Evolutionary conservation across 2,888 invertebrate genomes (phyloP).

Genomic region (Zygogramma bicolorata): DNA sequence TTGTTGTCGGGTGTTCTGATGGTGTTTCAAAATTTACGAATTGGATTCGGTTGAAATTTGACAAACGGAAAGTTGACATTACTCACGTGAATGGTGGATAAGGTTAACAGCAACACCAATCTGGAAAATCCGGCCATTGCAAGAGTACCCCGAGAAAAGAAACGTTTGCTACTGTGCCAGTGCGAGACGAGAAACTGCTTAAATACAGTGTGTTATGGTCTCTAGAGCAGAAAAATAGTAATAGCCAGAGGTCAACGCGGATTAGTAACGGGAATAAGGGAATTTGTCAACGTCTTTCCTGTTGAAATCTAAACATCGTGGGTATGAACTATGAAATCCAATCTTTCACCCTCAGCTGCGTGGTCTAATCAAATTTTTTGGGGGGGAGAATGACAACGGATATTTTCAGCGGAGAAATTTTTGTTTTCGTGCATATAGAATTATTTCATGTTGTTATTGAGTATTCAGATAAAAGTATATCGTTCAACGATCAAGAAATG

Average conservation of each 20-base stretch:
- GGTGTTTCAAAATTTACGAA: too few species aligned
- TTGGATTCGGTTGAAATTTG: too few species aligned
- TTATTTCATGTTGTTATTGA: too few species aligned
- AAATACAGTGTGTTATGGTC: constrained; percentile 60
- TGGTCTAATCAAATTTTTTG: constrained; percentile 4
- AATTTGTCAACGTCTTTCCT: constrained; percentile 52
- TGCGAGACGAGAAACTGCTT: constrained; percentile 29
- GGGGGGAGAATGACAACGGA: background rate
- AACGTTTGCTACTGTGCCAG: constrained; percentile 36
- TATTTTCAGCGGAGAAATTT: too few species aligned
- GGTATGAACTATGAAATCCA: constrained; percentile 19
- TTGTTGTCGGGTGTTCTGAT: too few species aligned
- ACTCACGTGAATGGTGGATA: constrained; percentile 52
- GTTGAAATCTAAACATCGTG: constrained; percentile 34
- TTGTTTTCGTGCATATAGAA: too few species aligned
- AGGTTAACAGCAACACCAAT: constrained; percentile 44
- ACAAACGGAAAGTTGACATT: background rate
- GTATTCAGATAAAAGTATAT: too few species aligned
- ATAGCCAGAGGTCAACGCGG: constrained; percentile 57
- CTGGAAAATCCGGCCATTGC: constrained; percentile 33
- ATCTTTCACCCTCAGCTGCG: constrained; percentile 15
- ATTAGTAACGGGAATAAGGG: constrained; percentile 64
- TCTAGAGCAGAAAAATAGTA: constrained; percentile 56
- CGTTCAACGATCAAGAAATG: too few species aligned
- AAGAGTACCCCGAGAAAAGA: constrained; percentile 31